A percentile compares a stretch with the other conserved stretches of the same genome.
Conservation (phyloP, 2,888 invertebrate genomes). For the Drosophila diplacantha region DNA sequence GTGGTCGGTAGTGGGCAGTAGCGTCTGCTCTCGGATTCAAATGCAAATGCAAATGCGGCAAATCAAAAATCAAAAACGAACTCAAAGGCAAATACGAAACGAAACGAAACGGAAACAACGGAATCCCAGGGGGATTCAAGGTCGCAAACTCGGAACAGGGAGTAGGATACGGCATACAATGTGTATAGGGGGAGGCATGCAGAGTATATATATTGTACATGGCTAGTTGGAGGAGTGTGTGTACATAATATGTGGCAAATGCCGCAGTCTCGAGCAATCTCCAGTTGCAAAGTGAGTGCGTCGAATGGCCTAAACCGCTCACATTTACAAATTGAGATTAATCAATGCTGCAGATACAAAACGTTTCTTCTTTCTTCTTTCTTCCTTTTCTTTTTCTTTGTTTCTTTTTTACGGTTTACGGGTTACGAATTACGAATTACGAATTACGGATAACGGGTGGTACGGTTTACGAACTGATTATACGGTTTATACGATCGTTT, state of each 20-base stretch:
- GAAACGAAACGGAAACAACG: constrained; percentile 21
- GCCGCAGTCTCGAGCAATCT: constrained; percentile 77
- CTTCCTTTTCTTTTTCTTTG: constrained; percentile 3
- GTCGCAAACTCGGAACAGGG: constrained; percentile 8
- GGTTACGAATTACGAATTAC: constrained; percentile 37
- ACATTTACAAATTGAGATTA: constrained; percentile 99
- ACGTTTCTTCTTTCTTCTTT: constrained; percentile 21
- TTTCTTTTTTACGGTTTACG: constrained; percentile 32
- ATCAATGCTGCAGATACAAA: constrained; percentile 80
- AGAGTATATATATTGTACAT: constrained; percentile 18
- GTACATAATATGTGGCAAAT: constrained; percentile 66
- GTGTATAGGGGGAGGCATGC: constrained; percentile 21
- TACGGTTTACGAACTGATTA: constrained; percentile 35
- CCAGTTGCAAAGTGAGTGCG: constrained; percentile 78
- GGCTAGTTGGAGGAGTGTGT: constrained; percentile 38
- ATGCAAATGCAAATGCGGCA: constrained; percentile 12
- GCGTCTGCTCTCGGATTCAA: constrained; percentile 9
- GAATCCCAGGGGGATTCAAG: constrained; percentile 11
- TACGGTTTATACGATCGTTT: constrained; percentile 28
- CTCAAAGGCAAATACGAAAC: constrained; percentile 18
- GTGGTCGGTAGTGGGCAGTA: neutral
- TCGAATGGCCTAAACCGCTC: constrained; percentile 80
- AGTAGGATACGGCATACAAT: constrained; percentile 28
- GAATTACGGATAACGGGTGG: constrained; percentile 37
- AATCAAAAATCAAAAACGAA: constrained; percentile 16